Evolutionary conservation across 1,140 invertebrate genomes (phyloP), one percentile per base, ranked within the genome.

Genomic region (Ceratina australensis): DNA sequence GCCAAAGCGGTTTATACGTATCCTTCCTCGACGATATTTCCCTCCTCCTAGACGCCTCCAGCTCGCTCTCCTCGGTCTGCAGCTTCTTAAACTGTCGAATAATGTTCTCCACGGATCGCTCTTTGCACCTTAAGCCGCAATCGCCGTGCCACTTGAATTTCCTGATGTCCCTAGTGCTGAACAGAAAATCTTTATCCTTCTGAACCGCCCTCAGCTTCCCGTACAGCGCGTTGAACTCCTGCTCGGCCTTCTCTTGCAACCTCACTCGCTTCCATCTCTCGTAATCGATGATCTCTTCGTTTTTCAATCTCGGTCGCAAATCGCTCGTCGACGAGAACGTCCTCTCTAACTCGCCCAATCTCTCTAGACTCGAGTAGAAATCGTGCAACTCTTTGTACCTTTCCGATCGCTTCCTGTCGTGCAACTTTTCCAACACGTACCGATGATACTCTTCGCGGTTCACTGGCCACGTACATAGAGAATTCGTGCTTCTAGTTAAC

Each of bases 71-170:
- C 67, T 93, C 90, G 7, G 89, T 89, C 13, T 91, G 87, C 1
- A 94, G 89, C 87, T 93, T 94, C 85, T 94, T 93, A 83, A 97
- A 96, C 81, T 95, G 94, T 79, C 95, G 94, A 72, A 95, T 94
- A 24, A 98, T 93, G 91, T 98, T 95, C 89, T 97, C 96, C 0
- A 98, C 96, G 0, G 97, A 98, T 87, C 96, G 96, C 87, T 98
- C 96, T 89, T 97, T 97, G 56, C 95, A 95, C 87, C 95, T 93
- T 61, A 99, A 91, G 0, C 96, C 96, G 59, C 95, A 93, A 85
- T 98, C 97, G 26, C 94, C 95, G 20, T 90, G 88, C 96, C 96
- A 98, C 82, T 94, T 94, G 42, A 95, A 93, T 24, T 94, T 94
- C 80, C 95, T 94, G 0, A 95, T 86, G 83, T 96, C 95, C 83